A percentile compares a stretch with the other conserved stretches of the same genome.
Evolutionary conservation across 2,797 vertebrate genomes (phyloP).

Genomic region (Phrynocephalus guinanensis): DNA sequence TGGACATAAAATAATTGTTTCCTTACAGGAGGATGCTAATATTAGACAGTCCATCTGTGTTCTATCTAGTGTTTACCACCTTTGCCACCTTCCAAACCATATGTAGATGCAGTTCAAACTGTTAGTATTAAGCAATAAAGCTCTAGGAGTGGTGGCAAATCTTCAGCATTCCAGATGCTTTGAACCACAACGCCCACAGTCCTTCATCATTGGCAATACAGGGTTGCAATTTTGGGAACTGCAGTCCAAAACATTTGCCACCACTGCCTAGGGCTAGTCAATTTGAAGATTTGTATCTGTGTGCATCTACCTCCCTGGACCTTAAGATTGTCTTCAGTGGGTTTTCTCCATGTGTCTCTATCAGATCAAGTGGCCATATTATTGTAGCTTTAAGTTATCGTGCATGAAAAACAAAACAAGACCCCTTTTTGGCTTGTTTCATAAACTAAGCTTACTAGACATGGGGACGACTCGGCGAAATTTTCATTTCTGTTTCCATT

Average conservation of each 20-base stretch:
- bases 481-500: no score
- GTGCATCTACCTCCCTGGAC: neutral
- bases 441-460: neutral
- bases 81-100: neutral
- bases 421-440: constrained; percentile 22
- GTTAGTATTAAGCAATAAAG: neutral
- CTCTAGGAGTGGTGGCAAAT: no score
- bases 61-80: neutral
- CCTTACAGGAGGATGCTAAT: neutral
- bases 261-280: neutral
- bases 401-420: neutral
- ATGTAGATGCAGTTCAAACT: neutral
- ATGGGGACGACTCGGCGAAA: no score
- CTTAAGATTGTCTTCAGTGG: neutral
- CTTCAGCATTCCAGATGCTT: no score
- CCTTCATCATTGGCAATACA: no score
- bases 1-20: neutral
- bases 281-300: no score
- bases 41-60: neutral
- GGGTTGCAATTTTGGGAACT: no score
- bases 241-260: no score
- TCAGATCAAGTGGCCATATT: constrained; percentile 12
- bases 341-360: neutral
- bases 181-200: no score
- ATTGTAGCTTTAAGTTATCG: neutral